phyloP scores from a whole-genome alignment of 2,797 vertebrate genomes.

The Coendou prehensilis region DNA sequence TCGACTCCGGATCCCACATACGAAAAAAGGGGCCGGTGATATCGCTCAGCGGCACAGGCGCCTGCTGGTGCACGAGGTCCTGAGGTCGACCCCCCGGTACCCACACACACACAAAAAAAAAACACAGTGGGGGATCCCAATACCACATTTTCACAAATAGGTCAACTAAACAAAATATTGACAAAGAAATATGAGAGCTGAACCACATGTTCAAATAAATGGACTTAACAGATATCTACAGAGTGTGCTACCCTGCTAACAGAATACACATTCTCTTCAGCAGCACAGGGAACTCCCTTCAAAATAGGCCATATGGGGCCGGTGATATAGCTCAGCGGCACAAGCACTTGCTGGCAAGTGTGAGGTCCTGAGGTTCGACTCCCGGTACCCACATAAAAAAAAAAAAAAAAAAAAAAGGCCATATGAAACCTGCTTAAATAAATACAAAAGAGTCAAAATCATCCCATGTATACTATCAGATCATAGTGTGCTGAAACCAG shows the following conservation, averaged over 20 bases:
- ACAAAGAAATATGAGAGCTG: not conserved
- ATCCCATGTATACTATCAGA: not conserved
- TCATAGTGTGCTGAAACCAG: not conserved
- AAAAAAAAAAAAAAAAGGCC: too few relatives aligned
- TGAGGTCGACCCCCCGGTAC: too few relatives aligned
- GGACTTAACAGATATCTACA: not conserved
- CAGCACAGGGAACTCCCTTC: not conserved
- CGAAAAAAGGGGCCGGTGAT: too few relatives aligned
- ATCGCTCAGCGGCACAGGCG: too few relatives aligned
- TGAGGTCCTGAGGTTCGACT: too few relatives aligned
- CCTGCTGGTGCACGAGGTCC: too few relatives aligned
- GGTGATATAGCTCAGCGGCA: too few relatives aligned
- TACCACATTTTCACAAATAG: not conserved
- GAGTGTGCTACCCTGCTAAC: not conserved
- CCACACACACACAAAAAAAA: too few relatives aligned
- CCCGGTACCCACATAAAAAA: too few relatives aligned
- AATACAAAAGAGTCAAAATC: not conserved
- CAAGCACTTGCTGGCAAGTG: too few relatives aligned
- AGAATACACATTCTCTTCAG: not conserved
- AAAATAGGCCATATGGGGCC: not conserved
- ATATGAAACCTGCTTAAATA: not conserved
- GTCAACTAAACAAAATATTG: not conserved
- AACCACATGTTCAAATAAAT: not conserved
- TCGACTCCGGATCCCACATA: too few relatives aligned
- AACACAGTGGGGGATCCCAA: not conserved